Evolutionary conservation across 2,113 vertebrate species (phyloP).

Genomic region (Uria aalge): DNA sequence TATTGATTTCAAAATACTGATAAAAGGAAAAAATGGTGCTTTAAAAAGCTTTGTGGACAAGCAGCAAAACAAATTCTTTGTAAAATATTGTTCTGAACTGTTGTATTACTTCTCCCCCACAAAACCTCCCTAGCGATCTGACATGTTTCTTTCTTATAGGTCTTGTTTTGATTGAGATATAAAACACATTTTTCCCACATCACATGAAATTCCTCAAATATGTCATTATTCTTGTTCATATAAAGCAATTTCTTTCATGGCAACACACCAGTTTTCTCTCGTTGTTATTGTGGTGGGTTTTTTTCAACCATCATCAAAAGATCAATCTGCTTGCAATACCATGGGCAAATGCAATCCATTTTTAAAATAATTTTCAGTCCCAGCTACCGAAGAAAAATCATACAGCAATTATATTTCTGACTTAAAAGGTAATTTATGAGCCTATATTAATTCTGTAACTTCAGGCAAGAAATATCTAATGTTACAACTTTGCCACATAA

Average conservation of each 20-base stretch:
- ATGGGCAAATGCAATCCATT: not conserved
- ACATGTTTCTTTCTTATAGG: not conserved
- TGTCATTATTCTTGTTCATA: not conserved
- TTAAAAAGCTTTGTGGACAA: not conserved
- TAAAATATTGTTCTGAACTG: not conserved
- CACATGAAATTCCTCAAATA: not conserved
- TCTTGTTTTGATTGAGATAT: not conserved
- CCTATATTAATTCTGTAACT: not conserved
- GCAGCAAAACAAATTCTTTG: not conserved
- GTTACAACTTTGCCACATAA: not conserved
- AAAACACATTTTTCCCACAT: not conserved
- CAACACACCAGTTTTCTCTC: not conserved
- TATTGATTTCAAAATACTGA: not conserved
- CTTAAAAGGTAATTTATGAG: not conserved
- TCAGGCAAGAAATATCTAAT: not conserved
- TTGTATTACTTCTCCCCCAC: not conserved
- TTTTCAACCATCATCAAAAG: not conserved
- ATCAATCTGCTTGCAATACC: not conserved
- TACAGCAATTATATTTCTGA: not conserved
- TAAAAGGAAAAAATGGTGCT: not conserved
- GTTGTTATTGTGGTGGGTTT: rapidly evolving
- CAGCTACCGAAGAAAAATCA: not conserved
- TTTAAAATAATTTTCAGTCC: not conserved
- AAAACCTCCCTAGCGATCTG: not conserved
- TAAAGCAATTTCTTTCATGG: not conserved